Base-by-base conservation (phyloP, 1,140 invertebrate genomes). In the Sitobion miscanthi region DNA sequence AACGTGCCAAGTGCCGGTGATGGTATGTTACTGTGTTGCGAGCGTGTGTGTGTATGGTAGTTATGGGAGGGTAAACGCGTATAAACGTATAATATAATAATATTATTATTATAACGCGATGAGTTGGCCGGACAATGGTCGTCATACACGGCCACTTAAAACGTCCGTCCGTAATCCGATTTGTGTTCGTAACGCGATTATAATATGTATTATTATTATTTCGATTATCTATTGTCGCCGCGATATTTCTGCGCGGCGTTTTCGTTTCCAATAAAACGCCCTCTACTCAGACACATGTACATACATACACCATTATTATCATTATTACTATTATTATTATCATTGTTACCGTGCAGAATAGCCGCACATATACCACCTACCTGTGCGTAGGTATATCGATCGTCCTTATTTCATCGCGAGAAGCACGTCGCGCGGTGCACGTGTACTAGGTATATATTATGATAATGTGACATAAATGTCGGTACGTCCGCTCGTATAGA, bases 91-190 rank as follows among this genome's bases (percentile, higher is more conserved):
- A 77, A n/a, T n/a, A 77, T 77, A 77, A 77, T 77, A 77, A 30
- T 30, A 62, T 62, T n/a, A 69, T 69, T 77, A 77, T n/a, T 77
- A 77, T 14, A 4, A 69, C n/a, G 2, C 14, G 62, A 77, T 9
- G 57, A 62, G 62, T 77, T 77, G 8, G 14, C 30, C 14, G n/a
- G 62, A 91, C 90, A 91, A 91, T 91, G 45, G 52, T 69, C 62
- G 90, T 49, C 90, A 23, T 54, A 83, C 90, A 91, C 90, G 42
- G 90, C 90, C 90, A 91, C 90, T 91, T 91, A 91, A 91, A 83
- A 77, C 69, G 69, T 91, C 69, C 69, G 25, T 14, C n/a, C 20
- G 54, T 69, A 90, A 90, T 90, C 89, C 89, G 89, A 62, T 90
- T 90, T 90, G 17, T 62, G 14, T 77, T 77, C n/a, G 30, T 8